Percentiles rank a stretch among this genome's conserved stretches.
Conservation (phyloP, 2,888 invertebrate genomes). For the Agrypnus murinus region DNA sequence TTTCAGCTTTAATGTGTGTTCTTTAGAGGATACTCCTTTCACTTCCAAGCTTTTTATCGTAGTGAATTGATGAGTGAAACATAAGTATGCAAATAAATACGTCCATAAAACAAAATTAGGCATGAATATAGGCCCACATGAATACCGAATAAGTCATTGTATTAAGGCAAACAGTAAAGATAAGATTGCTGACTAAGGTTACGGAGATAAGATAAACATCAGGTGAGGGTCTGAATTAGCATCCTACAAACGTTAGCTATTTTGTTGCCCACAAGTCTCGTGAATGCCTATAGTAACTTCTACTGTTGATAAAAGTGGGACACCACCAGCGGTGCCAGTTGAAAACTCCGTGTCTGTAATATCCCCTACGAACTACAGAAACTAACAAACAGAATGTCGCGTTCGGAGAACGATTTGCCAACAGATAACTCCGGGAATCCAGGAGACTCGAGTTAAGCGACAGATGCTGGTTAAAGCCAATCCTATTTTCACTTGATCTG, state of each 20-base stretch:
- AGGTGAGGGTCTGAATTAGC: conserved; percentile 45
- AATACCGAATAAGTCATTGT: conserved; percentile 42
- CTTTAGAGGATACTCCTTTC: too few species aligned
- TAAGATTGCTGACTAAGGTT: conserved; percentile 38
- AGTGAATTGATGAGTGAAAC: too few species aligned
- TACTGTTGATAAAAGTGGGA: conserved; percentile 27
- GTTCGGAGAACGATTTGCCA: conserved; percentile 38
- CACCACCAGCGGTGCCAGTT: conserved; percentile 7
- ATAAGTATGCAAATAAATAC: conserved; percentile 9
- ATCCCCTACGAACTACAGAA: conserved; percentile 38
- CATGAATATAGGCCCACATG: conserved; percentile 22
- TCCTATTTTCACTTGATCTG: conserved; percentile 42
- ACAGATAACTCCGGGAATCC: conserved; percentile 46
- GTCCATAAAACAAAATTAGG: conserved; percentile 18
- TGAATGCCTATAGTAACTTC: conserved; percentile 3
- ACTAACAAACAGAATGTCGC: conserved; percentile 46
- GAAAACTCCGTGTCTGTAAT: conserved; percentile 33
- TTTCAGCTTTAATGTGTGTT: too few species aligned
- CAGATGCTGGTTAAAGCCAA: conserved; percentile 45
- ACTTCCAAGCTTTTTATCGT: too few species aligned
- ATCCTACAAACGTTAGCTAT: conserved; percentile 29
- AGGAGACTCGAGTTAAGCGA: conserved; percentile 37
- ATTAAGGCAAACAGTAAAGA: conserved; percentile 38
- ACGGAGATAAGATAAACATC: conserved; percentile 38
- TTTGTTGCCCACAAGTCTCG: conserved; percentile 15